phyloP scores from a whole-genome alignment of 2,113 vertebrate genomes.

The Dromiciops gliroides region DNA sequence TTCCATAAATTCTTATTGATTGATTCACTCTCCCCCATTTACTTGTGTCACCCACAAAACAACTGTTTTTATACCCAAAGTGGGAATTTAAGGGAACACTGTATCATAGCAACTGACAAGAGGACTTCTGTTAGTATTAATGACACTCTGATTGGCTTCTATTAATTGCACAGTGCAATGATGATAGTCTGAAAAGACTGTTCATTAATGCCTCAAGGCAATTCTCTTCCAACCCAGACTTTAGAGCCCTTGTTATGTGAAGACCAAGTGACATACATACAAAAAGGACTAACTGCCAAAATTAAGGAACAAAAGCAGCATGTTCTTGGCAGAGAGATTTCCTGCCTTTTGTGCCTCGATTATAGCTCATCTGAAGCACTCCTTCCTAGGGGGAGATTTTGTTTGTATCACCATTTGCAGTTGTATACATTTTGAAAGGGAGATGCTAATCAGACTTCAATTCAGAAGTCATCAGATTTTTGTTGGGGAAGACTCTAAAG shows the following conservation, averaged over 20 bases:
- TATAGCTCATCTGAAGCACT: neutral
- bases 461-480: neutral
- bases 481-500: neutral
- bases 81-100: constrained; percentile 61
- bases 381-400: constrained; percentile 52
- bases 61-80: constrained; percentile 64
- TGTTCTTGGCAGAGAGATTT: constrained; percentile 18
- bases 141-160: constrained; percentile 44
- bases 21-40: neutral
- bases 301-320: constrained; percentile 43
- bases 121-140: constrained; percentile 71
- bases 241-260: constrained; percentile 41
- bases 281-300: neutral
- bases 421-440: neutral
- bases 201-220: constrained; percentile 59
- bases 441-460: constrained; percentile 32
- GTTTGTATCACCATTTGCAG: neutral
- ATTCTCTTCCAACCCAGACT: constrained; percentile 31
- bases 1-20: neutral
- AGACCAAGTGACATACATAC: neutral
- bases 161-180: constrained; percentile 17
- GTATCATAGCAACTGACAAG: constrained; percentile 70
- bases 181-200: constrained; percentile 35
- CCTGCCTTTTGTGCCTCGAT: neutral
- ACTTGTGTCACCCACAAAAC: neutral